Evolutionary conservation across 2,888 invertebrate species (phyloP).

Genomic region (Stictocephala bisonia): DNA sequence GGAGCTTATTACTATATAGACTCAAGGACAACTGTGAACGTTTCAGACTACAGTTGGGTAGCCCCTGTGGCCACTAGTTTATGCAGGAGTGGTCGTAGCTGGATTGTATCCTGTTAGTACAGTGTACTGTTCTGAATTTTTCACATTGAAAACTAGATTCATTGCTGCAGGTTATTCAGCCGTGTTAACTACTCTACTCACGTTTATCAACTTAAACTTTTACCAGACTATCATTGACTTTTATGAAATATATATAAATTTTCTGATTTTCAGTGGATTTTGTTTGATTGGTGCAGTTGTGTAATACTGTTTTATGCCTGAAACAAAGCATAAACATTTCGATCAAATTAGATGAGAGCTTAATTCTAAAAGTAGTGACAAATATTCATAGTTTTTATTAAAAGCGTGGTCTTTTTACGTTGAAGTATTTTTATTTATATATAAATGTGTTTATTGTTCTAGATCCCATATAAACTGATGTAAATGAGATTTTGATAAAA

Average conservation of each 20-base stretch:
- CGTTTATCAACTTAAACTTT: conserved; percentile 1
- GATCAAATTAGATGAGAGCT: conserved; percentile 7
- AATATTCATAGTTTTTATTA: too few relatives aligned
- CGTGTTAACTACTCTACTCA: conserved; percentile 4
- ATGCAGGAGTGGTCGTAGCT: conserved; percentile 8
- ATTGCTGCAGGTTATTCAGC: conserved; percentile 8
- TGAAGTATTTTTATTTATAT: too few relatives aligned
- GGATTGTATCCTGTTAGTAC: conserved; percentile 11
- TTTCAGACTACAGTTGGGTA: conserved; percentile 34
- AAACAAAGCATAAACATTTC: conserved; percentile 18
- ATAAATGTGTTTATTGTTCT: too few relatives aligned
- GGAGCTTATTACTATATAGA: conserved; percentile 32
- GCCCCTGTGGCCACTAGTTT: background rate
- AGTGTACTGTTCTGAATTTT: conserved; percentile 12
- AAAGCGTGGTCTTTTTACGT: too few relatives aligned
- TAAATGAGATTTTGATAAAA: too few relatives aligned
- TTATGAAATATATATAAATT: conserved; percentile 15
- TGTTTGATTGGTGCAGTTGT: conserved; percentile 6
- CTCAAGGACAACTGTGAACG: conserved; percentile 16
- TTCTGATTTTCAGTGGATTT: conserved; percentile 4
- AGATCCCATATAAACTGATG: too few relatives aligned
- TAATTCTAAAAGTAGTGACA: too few relatives aligned
- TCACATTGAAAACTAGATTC: conserved; percentile 8
- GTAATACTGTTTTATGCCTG: conserved; percentile 20
- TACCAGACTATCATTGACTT: conserved; percentile 16